Evolutionary conservation across 2,797 vertebrate genomes (phyloP).

Genomic region (Simalia tracyae): DNA sequence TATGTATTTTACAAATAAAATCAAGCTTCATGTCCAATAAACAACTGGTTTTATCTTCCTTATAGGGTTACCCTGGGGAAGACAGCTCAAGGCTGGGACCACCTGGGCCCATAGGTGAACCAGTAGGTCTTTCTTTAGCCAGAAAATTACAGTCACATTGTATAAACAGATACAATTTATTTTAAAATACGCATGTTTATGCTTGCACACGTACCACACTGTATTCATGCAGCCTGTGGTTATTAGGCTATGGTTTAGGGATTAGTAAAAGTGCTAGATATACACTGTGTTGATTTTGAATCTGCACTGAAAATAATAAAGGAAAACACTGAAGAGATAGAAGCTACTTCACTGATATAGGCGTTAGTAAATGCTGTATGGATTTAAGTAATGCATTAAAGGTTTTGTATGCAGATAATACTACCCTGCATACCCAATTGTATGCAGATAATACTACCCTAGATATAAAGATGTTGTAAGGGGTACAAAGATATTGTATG

Average conservation of each 20-base stretch:
- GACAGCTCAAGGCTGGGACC: conserved; percentile 86
- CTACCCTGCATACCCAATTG: not conserved
- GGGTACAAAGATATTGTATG: not conserved
- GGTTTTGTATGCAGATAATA: not conserved
- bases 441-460: not conserved
- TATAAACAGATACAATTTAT: not conserved
- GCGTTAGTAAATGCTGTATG: not conserved
- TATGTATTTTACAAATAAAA: not conserved
- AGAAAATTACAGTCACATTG: conserved; percentile 57
- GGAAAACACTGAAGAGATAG: not conserved
- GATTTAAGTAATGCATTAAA: not conserved
- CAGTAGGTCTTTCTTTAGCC: conserved; percentile 97
- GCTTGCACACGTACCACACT: not conserved
- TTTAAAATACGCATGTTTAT: conserved; percentile 6
- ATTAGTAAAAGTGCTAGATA: not conserved
- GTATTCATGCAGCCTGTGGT: not conserved
- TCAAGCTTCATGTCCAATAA: conserved; percentile 1
- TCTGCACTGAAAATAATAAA: not conserved
- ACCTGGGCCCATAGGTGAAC: conserved; percentile 98
- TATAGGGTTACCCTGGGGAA: conserved; percentile 93
- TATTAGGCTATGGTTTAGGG: not conserved
- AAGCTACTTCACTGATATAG: not conserved
- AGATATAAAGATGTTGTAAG: not conserved
- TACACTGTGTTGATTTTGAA: not conserved
- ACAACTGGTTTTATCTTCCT: conserved; percentile 35